These are phyloP conservation scores for Ommatoiulus sabulosus DNA, from an alignment of 2,888 invertebrate species.

Conservation along the genomic window DNA sequence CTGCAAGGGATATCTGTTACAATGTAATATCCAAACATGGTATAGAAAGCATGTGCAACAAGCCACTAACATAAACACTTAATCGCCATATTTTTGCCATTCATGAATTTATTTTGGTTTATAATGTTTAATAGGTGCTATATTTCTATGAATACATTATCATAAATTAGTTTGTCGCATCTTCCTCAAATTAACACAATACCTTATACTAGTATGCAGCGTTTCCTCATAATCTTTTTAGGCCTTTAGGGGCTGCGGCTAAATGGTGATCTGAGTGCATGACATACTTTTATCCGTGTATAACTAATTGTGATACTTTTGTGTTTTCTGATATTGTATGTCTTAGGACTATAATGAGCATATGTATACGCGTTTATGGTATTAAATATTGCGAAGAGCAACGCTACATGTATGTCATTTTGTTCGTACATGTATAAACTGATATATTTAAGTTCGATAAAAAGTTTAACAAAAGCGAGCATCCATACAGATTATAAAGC, in stretches of 20 bases:
- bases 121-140: background rate
- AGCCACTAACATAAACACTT: background rate
- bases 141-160: background rate
- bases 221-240: background rate
- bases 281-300: background rate
- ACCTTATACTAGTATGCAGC: background rate
- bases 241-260: background rate
- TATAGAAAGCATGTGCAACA: background rate
- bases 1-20: background rate
- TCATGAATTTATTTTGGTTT: background rate
- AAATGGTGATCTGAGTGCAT: background rate
- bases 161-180: background rate
- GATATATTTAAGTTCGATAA: too few relatives aligned
- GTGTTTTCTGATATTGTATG: background rate
- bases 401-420: background rate
- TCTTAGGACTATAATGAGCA: background rate
- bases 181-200: background rate
- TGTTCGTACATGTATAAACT: background rate
- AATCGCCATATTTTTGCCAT: constrained; percentile 31
- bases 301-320: background rate
- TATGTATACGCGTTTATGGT: background rate
- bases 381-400: constrained; percentile 6
- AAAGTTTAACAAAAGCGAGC: too few relatives aligned
- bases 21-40: background rate
- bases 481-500: too few relatives aligned